Evolutionary conservation across 2,888 invertebrate genomes (phyloP).

Genomic region (Salticus scenicus): DNA sequence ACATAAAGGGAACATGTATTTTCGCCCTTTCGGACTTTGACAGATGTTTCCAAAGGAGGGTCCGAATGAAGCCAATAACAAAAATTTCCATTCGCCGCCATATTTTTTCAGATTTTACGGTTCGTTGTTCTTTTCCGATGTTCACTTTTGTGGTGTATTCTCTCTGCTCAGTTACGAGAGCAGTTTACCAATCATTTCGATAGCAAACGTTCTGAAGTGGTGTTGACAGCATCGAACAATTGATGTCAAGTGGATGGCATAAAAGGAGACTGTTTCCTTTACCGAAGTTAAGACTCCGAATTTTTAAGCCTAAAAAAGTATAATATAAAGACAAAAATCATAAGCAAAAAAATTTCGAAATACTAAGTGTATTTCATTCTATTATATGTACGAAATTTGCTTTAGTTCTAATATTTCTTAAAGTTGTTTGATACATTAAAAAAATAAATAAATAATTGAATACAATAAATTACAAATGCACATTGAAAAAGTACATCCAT

Average conservation of each 20-base stretch:
- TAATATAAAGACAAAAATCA: no score
- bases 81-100: constrained; percentile 25
- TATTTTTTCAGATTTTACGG: constrained; percentile 57
- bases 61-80: constrained; percentile 64
- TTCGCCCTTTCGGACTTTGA: constrained; percentile 28
- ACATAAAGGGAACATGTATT: constrained; percentile 5
- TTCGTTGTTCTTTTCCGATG: constrained; percentile 47
- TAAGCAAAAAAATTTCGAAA: no score
- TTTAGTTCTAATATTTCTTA: no score
- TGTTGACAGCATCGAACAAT: constrained; percentile 56
- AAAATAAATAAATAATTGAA: no score
- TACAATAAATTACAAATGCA: no score
- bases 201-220: constrained; percentile 34
- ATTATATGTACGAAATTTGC: no score
- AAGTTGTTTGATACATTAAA: no score
- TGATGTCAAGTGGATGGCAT: constrained; percentile 45
- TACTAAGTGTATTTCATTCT: no score
- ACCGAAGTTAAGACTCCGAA: no score
- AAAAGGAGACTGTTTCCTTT: neutral
- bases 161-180: constrained; percentile 3
- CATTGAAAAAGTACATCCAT: no score
- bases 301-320: no score
- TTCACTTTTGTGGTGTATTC: constrained; percentile 5
- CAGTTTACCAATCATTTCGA: constrained; percentile 66
- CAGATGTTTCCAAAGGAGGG: constrained; percentile 38